Evolutionary conservation across 1,140 invertebrate genomes (phyloP), one percentile per base, ranked within the genome.

Genomic region (Cherax quadricarinatus): DNA sequence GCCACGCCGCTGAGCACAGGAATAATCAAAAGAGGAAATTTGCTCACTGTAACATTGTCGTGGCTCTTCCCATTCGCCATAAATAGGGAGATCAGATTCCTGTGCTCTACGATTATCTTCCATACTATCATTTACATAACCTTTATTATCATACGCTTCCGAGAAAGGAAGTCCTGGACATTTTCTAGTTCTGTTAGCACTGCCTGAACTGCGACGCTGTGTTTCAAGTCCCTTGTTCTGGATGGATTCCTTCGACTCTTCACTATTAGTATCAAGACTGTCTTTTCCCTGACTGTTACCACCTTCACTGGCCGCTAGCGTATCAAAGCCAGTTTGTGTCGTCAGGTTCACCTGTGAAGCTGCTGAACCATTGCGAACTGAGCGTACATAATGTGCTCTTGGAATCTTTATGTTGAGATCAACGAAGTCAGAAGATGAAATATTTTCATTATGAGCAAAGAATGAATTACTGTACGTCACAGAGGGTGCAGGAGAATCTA

Each of bases 231-330:
- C 18, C 96, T 97, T 97, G 92, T 96, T 97, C 0, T 96, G 97
- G 93, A 96, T 97, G 93, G 96, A 96, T 94, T 97, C 97, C 82
- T 96, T 97, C 4, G 96, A 97, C 95, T 97, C 97, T 93, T 95
- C 95, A 88, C 96, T 97, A 0, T 97, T 98, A 5, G 98, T 98
- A 0, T 98, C 98, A 0, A 98, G 95, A 0, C 98, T 98, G 95
- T 98, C 98, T 95, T 98, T 97, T 57, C 98, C 98, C 4, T 94
- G 93, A 82, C 93, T 94, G 18, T 93, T 93, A 10, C 93, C 92
- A 21, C 93, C 94, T 18, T 91, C 94, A 66, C 86, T 94, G 24
- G 70, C 86, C 10, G 24, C 85, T 53, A 89, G 89, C 1, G 78
- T 92, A 75, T 51, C 94, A 24, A 80, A 93, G 16, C 62, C 41